Conservation (phyloP, 2,113 vertebrate species). For the Muntiacus reevesi region DNA sequence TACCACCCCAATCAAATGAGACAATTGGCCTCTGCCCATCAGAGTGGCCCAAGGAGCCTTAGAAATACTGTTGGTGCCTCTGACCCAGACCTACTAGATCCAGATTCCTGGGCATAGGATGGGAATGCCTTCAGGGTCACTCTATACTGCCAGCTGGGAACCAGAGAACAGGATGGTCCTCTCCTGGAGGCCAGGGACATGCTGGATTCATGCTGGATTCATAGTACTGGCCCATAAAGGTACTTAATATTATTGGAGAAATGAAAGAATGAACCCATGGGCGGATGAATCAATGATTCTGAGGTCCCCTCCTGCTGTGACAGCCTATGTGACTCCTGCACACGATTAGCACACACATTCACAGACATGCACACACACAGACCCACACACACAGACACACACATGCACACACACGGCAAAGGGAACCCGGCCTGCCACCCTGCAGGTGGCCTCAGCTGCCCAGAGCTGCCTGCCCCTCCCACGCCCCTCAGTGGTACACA, state of each 20-base stretch:
- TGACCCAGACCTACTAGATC: background rate
- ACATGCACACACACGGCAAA: background rate
- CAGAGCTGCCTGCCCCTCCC: background rate
- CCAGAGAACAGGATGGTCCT: background rate
- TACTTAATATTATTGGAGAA: background rate
- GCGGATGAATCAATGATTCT: background rate
- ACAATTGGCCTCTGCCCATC: background rate
- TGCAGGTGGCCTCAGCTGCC: background rate
- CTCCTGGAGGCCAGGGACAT: background rate
- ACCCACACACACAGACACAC: background rate
- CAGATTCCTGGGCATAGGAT: background rate
- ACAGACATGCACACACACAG: background rate
- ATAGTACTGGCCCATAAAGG: background rate
- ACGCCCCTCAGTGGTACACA: background rate
- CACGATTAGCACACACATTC: too few species aligned
- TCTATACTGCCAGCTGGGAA: background rate
- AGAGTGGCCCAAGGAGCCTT: background rate
- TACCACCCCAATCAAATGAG: background rate
- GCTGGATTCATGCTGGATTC: background rate
- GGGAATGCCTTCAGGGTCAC: background rate
- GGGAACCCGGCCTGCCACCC: background rate
- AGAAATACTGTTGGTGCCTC: background rate
- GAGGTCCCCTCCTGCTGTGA: background rate
- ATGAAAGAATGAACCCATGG: background rate
- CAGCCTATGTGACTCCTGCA: background rate